Conservation (phyloP, 2,888 invertebrate genomes). For the Drosophila subquinaria region DNA sequence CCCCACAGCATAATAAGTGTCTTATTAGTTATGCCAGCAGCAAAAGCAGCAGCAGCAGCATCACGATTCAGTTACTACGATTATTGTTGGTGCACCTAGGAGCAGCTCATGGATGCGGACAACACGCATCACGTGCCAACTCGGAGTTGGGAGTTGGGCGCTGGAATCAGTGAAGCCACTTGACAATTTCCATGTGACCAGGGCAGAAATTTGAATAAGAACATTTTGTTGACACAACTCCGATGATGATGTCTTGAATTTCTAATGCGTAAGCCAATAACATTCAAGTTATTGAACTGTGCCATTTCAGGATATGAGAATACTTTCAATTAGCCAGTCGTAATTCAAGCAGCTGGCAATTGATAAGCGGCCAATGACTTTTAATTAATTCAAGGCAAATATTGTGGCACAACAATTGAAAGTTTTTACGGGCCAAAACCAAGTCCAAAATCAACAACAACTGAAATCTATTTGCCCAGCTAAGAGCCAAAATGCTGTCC, state of each 20-base stretch:
- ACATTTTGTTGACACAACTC: constrained; percentile 54
- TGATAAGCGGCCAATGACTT: constrained; percentile 70
- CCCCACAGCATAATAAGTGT: constrained; percentile 82
- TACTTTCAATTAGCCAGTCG: constrained; percentile 15
- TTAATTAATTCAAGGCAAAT: constrained; percentile 76
- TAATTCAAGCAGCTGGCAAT: constrained; percentile 52
- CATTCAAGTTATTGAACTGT: constrained; percentile 11
- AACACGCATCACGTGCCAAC: constrained; percentile 24
- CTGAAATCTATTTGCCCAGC: constrained; percentile 75
- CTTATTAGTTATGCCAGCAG: constrained; percentile 79
- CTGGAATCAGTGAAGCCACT: constrained; percentile 41
- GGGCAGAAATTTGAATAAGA: constrained; percentile 50
- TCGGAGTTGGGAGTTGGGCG: constrained; percentile 8
- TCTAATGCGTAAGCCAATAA: constrained; percentile 28
- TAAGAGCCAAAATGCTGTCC: constrained; percentile 54
- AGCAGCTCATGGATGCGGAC: constrained; percentile 16
- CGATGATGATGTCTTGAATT: constrained; percentile 57
- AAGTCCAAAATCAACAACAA: constrained; percentile 60
- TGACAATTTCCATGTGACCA: constrained; percentile 61
- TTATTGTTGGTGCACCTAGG: constrained; percentile 54
- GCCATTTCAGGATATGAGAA: constrained; percentile 10
- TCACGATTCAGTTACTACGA: constrained; percentile 56
- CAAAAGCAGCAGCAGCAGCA: constrained; percentile 8
- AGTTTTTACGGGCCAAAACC: constrained; percentile 48
- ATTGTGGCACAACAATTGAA: constrained; percentile 63